These are phyloP conservation scores for Heterotilapia buettikoferi DNA, from an alignment of 2,113 vertebrate species.

Conservation along the genomic window DNA sequence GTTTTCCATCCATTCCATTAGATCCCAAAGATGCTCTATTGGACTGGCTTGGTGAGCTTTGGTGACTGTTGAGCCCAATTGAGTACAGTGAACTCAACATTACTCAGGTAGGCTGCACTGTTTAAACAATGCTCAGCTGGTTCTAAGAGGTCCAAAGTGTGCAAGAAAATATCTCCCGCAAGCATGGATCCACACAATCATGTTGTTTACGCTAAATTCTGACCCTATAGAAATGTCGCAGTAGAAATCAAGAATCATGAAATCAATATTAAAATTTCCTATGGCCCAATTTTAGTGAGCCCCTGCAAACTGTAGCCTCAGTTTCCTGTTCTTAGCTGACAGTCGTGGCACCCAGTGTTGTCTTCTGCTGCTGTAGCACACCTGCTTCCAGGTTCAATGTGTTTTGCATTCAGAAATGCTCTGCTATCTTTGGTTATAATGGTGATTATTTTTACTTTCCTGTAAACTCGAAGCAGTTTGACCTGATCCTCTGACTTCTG, in stretches of 20 bases:
- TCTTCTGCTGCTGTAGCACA: not conserved
- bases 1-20: not conserved
- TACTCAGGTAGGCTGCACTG: not conserved
- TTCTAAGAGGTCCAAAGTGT: not conserved
- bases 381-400: not conserved
- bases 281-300: not conserved
- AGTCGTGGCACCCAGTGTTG: not conserved
- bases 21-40: not conserved
- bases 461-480: not conserved
- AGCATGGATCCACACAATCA: rapidly evolving
- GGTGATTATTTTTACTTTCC: not conserved
- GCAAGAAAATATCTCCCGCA: not conserved
- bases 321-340: not conserved
- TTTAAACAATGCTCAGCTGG: not conserved
- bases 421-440: not conserved
- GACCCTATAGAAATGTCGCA: not conserved
- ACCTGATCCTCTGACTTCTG: not conserved
- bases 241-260: not conserved
- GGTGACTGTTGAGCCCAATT: not conserved
- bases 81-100: not conserved
- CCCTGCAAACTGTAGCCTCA: not conserved
- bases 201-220: not conserved
- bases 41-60: not conserved
- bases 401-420: not conserved
- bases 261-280: not conserved